A percentile compares a stretch with the other conserved stretches of the same genome.
These are phyloP conservation scores for Parascotia fuliginaria DNA, from an alignment of 2,888 invertebrate genomes.

Conservation along the genomic window DNA sequence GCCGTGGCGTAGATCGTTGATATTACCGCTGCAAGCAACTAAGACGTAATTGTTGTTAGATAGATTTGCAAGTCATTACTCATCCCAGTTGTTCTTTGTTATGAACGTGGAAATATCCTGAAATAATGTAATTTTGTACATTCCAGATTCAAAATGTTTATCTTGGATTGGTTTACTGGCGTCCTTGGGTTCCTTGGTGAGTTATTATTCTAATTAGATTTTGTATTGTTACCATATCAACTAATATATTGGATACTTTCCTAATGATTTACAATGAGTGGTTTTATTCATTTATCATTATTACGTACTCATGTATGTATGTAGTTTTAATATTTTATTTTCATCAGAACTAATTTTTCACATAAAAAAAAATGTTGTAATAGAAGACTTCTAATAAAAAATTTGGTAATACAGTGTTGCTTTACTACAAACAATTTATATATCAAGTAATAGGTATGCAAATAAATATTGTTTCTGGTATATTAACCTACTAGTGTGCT, in stretches of 20 bases:
- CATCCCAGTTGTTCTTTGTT: constrained; percentile 67
- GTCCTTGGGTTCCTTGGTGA: constrained; percentile 97
- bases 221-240: not conserved
- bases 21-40: constrained; percentile 45
- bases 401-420: too few species aligned
- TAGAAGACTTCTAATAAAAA: not conserved
- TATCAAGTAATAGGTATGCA: too few species aligned
- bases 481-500: too few species aligned
- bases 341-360: not conserved
- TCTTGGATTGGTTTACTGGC: constrained; percentile 98
- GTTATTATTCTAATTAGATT: constrained; percentile 54
- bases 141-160: constrained; percentile 91
- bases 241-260: not conserved
- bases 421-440: too few species aligned
- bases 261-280: not conserved
- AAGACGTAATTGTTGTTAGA: constrained; percentile 61
- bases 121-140: constrained; percentile 57
- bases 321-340: not conserved
- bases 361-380: not conserved
- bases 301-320: not conserved
- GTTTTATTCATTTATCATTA: not conserved
- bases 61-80: constrained; percentile 75
- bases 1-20: constrained; percentile 41
- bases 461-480: too few species aligned
- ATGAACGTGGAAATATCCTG: constrained; percentile 45